Conservation (phyloP, 2,888 invertebrate species). For the Apamea anceps region DNA sequence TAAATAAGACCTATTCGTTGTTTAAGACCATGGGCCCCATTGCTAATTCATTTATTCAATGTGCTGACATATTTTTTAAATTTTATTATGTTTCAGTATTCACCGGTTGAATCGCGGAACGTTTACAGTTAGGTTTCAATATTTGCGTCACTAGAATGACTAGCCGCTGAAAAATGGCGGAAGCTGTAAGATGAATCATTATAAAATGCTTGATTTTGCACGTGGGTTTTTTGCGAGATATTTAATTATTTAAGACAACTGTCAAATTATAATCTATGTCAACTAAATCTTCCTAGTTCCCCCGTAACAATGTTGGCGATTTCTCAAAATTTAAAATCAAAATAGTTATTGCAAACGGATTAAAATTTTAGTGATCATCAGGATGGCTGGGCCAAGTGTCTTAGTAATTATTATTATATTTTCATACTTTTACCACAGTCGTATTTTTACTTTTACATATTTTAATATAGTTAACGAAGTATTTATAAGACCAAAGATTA, state of each 20-base stretch:
- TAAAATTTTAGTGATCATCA: neutral
- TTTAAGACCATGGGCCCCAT: neutral
- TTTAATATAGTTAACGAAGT: neutral
- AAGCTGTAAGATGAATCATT: constrained; percentile 34
- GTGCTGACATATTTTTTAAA: constrained; percentile 34
- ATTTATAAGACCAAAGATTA: neutral
- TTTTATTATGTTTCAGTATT: constrained; percentile 24
- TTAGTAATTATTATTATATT: neutral
- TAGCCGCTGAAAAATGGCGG: constrained; percentile 23
- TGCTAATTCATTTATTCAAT: constrained; percentile 39
- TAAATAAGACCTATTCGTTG: neutral
- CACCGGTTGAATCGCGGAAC: constrained; percentile 28
- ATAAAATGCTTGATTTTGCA: constrained; percentile 22
- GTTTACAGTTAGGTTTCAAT: constrained; percentile 53
- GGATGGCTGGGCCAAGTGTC: neutral
- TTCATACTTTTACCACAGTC: neutral
- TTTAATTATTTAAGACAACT: neutral
- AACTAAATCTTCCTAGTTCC: too few relatives aligned
- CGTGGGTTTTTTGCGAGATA: neutral
- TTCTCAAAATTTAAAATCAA: neutral
- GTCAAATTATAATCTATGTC: neutral
- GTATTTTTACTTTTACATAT: neutral
- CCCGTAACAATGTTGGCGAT: neutral
- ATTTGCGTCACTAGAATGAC: constrained; percentile 39
- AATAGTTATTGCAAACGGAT: neutral